Conservation (phyloP, 2,888 invertebrate species). For the Dasypolia templi region DNA sequence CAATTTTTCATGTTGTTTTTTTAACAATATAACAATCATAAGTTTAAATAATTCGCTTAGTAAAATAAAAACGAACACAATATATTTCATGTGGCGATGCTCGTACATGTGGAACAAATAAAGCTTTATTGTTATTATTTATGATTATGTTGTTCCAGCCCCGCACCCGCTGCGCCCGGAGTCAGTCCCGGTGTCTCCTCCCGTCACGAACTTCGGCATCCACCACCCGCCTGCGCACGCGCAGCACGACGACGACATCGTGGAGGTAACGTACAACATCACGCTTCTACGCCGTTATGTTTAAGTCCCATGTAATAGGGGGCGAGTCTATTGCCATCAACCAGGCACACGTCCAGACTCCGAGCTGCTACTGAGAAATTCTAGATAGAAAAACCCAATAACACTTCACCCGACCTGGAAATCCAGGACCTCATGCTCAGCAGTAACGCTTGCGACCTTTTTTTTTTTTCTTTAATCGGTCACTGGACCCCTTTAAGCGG, state of each 20-base stretch:
- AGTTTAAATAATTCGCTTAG: too few species aligned
- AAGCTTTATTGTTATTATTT: too few species aligned
- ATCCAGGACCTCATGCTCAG: background rate
- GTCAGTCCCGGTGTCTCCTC: conserved; percentile 63
- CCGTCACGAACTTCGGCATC: conserved; percentile 83
- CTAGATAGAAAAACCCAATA: background rate
- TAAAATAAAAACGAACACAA: too few species aligned
- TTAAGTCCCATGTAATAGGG: background rate
- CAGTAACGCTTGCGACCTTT: background rate
- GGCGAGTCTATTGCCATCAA: background rate
- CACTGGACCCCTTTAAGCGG: too few species aligned
- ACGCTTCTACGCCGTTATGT: background rate
- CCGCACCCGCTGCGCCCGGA: conserved; percentile 71
- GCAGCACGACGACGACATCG: conserved; percentile 83
- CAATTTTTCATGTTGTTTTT: too few species aligned
- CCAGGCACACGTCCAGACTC: fast-evolving
- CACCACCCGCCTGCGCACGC: conserved; percentile 76
- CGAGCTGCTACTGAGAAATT: background rate
- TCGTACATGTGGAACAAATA: too few species aligned
- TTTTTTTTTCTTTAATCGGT: too few species aligned
- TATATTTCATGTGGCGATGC: too few species aligned
- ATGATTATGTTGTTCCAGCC: conserved; percentile 60
- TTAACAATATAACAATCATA: too few species aligned
- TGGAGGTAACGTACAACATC: conserved; percentile 75
- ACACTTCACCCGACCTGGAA: background rate